Evolutionary conservation across 2,888 invertebrate genomes (phyloP), one percentile per base, ranked within the genome.

Genomic region (Temnothorax unifasciatus): DNA sequence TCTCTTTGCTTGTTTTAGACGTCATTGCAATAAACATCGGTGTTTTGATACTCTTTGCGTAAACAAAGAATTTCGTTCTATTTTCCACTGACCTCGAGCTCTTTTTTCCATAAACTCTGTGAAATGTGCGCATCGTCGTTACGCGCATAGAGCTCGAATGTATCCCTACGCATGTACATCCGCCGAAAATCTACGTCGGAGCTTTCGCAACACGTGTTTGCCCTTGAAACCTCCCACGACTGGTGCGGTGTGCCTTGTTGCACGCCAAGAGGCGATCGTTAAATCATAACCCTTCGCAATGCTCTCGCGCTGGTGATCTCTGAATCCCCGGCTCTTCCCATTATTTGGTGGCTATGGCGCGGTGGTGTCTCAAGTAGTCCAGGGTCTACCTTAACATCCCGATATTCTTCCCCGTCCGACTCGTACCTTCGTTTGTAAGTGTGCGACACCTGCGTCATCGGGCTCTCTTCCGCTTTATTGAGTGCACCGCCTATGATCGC

Each of bases 121-220:
- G n/a, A 52, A 52, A 52, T 9, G 61, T 41, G 41, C 9, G 25
- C 47, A 9, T 18, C 44, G 18, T 47, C 2, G 29, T 18, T 47
- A 8, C 15, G 21, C n/a, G 9, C 47, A 18, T 68, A 66, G 15
- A 59, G 15, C 18, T 18, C n/a, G 21, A 29, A 15, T 41, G 21
- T 54, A 21, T 57, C 44, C 13, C 25, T 52, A 34, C n/a, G 15
- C 11, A 54, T 9, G 13, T 13, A 41, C n/a, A 11, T 57, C 29
- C n/a, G 34, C 47, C 59, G 41, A 81, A 81, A 81, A 81, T 59
- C 52, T 57, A 38, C 50, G 52, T 73, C 47, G 57, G 38, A 57
- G 25, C 71, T 18, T 25, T 79, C 9, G 21, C 82, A 82, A 75
- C 89, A 83, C 89, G 82, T 89, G 86, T 57, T 61, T 66, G 90